Evolutionary conservation across 2,888 invertebrate species (phyloP), one percentile per base, ranked within the genome.

Genomic region (Leptopilina drosophilae): DNA sequence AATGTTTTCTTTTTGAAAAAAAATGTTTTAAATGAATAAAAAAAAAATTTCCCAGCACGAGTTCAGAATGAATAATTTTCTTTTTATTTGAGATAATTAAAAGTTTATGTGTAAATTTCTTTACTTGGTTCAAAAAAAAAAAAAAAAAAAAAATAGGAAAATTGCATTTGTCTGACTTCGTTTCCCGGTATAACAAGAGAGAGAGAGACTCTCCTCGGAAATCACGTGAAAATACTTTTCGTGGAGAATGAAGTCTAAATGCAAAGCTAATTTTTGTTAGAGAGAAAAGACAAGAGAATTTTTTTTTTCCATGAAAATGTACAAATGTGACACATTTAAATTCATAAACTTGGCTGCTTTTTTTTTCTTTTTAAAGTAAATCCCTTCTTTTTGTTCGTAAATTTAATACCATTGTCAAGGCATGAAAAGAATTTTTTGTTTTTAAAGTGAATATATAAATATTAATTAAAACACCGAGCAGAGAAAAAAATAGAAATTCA

Each of bases 91-190:
- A 33, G 33, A 73, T 59, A 73, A 73, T 73, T 59, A 73, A 33
- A 59, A 56, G 15, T 73, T 59, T 59, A 33, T 59, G 53, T 56
- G 33, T 40, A 56, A 73, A 73, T n/a, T 56, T 56, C 40, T 59
- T 59, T 40, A 59, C 5, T 4, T 26, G 33, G 33, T 53, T 49
- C 4, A 49, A 49, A 9, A 49, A 49, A 49, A 49, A 5, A 46
- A 46, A 49, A 49, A 49, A 12, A 20, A 20, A 49, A 8, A 49
- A 49, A 49, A 49, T 11, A 56, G 56, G 40, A 56, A 56, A 73
- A 73, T 73, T 73, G 56, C 15, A 73, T 73, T 73, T 73, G 40
- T n/a, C 73, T 73, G 33, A 73, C 15, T 73, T 59, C 40, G 73
- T 62, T 73, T 73, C 14, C 56, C 14, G 12, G 56, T 73, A 33